Evolutionary conservation across 1,140 invertebrate genomes (phyloP).

Genomic region (Thalassaphorura encarpata): DNA sequence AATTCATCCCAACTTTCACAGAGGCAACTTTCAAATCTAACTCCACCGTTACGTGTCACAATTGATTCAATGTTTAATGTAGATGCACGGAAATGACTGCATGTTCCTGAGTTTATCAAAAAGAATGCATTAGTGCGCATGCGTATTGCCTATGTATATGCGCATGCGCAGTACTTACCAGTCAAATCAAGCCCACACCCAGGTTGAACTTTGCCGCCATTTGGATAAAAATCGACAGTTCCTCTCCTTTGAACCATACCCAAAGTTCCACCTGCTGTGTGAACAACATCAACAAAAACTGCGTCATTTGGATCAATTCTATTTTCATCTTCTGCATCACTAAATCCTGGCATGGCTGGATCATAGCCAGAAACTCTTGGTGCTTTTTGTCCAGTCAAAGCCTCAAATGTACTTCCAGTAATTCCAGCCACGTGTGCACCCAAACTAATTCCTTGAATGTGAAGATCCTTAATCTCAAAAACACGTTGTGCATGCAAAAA

Average conservation of each 20-base stretch:
- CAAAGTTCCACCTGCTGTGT: not conserved
- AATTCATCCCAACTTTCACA: not conserved
- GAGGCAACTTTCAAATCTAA: not conserved
- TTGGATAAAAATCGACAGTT: not conserved
- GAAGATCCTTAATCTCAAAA: not conserved
- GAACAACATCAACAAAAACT: not conserved
- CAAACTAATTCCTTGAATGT: not conserved
- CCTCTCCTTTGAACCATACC: not conserved
- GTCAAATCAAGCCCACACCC: not conserved
- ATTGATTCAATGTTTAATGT: not conserved
- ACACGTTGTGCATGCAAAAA: not conserved
- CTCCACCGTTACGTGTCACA: not conserved
- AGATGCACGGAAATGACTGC: not conserved
- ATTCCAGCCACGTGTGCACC: not conserved
- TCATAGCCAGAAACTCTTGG: not conserved
- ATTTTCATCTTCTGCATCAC: not conserved
- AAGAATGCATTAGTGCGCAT: too few species aligned
- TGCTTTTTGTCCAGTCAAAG: not conserved
- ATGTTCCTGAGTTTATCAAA: too few species aligned
- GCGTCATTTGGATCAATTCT: slow-evolving; percentile 43
- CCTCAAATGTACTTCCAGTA: not conserved
- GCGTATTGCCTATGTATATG: too few species aligned
- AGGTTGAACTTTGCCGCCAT: not conserved
- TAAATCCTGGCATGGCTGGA: slow-evolving; percentile 11
- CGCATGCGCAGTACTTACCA: too few species aligned